Conservation (phyloP, 2,888 invertebrate species). For the Gandaritis pyraliata region DNA sequence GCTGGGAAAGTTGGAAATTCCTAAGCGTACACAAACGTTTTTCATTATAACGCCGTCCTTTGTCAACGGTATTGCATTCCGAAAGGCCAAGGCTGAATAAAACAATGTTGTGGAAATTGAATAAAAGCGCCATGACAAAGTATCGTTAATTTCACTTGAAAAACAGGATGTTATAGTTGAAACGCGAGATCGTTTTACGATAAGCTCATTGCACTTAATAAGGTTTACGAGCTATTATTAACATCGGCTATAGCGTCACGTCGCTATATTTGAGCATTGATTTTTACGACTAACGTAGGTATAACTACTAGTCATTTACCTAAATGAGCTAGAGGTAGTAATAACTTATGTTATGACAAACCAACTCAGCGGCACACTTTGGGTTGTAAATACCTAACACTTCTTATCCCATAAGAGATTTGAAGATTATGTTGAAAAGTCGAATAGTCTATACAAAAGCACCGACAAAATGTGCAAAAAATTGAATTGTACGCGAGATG, state of each 20-base stretch:
- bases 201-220: conserved; percentile 54
- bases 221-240: conserved; percentile 50
- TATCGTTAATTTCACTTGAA: conserved; percentile 72
- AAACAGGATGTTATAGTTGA: conserved; percentile 63
- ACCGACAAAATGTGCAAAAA: conserved; percentile 14
- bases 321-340: conserved; percentile 17
- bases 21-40: conserved; percentile 23
- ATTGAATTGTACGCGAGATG: conserved; percentile 43
- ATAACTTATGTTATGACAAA: conserved; percentile 7
- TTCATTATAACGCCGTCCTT: conserved; percentile 16
- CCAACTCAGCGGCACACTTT: neutral
- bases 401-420: neutral
- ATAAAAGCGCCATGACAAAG: conserved; percentile 50
- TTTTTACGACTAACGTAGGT: conserved; percentile 35
- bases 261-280: conserved; percentile 39
- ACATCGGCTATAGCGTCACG: conserved; percentile 41
- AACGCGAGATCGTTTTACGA: conserved; percentile 57
- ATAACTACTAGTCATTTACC: conserved; percentile 30
- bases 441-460: neutral
- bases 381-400: conserved; percentile 1
- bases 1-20: conserved; percentile 45
- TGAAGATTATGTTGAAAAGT: neutral
- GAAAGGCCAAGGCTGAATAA: conserved; percentile 29
- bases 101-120: conserved; percentile 32
- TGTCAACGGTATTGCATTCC: conserved; percentile 31